Evolutionary conservation across 2,113 vertebrate species (phyloP), one percentile per base, ranked within the genome.

Genomic region (Boulengeromyrus knoepffleri): DNA sequence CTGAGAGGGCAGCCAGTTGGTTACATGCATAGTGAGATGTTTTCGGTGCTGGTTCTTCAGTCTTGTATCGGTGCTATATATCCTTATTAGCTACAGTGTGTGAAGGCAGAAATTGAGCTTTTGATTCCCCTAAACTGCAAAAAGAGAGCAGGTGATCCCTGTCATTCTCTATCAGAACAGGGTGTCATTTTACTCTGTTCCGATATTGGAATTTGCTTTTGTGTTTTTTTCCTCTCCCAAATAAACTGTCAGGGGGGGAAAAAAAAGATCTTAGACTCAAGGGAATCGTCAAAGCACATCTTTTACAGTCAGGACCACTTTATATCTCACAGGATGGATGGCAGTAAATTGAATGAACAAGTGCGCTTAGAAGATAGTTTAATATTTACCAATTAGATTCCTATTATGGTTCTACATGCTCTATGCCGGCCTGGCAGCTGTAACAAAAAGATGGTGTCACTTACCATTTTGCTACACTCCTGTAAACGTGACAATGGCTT

Each of bases 311-410:
- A 31, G 3, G 46, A 13, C 9, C n/a, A 50, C 45, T 86, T 50
- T 80, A 42, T 80, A 42, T 39, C 74, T 80, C 36, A 80, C 31
- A 80, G 36, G 74, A 80, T 19, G 31, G 2, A 42, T 42, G 74
- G 5, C 36, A 80, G 31, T 19, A 17, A 77, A 39, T 77, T 24
- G 17, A 80, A 80, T 80, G 12, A 80, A 80, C 74, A 80, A 42
- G 74, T 36, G 15, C 0, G 74, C 74, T 80, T 80, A 42, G 74
- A 6, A 42, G 31, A 39, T 36, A 74, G 70, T 80, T 80, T 80
- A 80, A 80, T 80, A 80, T 80, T 80, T 80, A 80, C 74, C 74
- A 80, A 80, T 80, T 80, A 80, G 36, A 19, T 80, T 80, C 36
- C 36, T 39, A 80, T 80, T 80, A 80, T 80, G 36, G 74, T 80